A percentile compares a stretch with the other conserved stretches of the same genome.
Evolutionary conservation across 2,113 vertebrate genomes (phyloP).

Genomic region (Hippocampus barbouri): DNA sequence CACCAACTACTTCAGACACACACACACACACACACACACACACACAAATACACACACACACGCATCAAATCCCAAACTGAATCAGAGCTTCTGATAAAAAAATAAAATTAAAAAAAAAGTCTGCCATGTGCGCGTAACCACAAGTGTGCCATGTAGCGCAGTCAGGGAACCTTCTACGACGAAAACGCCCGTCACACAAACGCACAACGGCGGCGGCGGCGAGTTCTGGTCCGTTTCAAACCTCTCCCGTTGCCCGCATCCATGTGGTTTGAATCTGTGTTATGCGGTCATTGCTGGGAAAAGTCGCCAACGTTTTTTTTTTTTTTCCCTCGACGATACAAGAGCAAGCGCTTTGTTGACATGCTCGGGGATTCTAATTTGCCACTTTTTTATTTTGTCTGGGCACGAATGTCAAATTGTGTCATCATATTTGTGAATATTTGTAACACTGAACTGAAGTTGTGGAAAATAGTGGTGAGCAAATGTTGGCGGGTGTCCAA

Average conservation of each 20-base stretch:
- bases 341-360: not conserved
- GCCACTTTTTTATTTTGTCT: not conserved
- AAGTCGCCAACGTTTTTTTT: not conserved
- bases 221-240: conserved; percentile 1
- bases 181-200: conserved; percentile 50
- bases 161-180: conserved; percentile 51
- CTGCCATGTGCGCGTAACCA: conserved; percentile 37
- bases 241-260: conserved; percentile 1
- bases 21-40: not conserved
- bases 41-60: not conserved
- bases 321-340: not conserved
- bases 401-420: not conserved
- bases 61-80: not conserved
- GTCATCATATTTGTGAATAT: not conserved
- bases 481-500: not conserved
- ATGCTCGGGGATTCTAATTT: not conserved
- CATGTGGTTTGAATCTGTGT: conserved; percentile 5
- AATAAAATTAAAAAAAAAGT: not conserved
- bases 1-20: not conserved
- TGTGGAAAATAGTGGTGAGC: not conserved
- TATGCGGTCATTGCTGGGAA: not conserved
- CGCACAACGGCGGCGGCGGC: not conserved
- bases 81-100: not conserved
- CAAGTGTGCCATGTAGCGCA: conserved; percentile 49
- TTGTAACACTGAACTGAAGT: not conserved